Base-by-base conservation (phyloP, 2,888 invertebrate species). In the Zeuzera pyrina region DNA sequence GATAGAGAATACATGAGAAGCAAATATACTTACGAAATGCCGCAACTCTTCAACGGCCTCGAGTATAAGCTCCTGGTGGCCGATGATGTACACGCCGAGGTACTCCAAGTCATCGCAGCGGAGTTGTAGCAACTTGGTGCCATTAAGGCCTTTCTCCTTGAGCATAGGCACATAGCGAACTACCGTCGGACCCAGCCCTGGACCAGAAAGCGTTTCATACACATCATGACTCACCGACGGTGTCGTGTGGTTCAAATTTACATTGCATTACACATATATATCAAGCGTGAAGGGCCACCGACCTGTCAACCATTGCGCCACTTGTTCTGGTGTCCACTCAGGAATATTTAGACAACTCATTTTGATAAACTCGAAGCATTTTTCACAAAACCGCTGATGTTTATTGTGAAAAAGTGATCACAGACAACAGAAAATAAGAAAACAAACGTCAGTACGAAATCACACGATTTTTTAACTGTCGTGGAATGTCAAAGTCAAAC, bases 301-400 rank as follows among this genome's bases (percentile, higher is more conserved):
- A 94, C 95, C 95, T 89, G 91, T 90, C 47, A 95, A 73, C 95
- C 95, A 95, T 65, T 94, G 94, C 46, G 91, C 92, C 50, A 95
- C 94, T 86, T 94, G 93, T 60, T 94, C 93, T 35, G 92, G 91
- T 51, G 92, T 89, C 95, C 95, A 95, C 77, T 94, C 94, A 52
- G 90, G 91, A 53, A 95, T 92, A 73, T 79, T 78, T 37, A 77
- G 48, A 35, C 63, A 70, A 49, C 68, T 67, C 76, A 76, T 78
- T 35, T 42, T n/a, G n/a, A n/a, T n/a, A n/a, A n/a, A n/a, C n/a
- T n/a, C n/a, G n/a, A n/a, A n/a, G n/a, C n/a, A n/a, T n/a, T n/a
- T n/a, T n/a, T n/a, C n/a, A n/a, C n/a, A n/a, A n/a, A n/a, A n/a
- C n/a, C n/a, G n/a, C n/a, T n/a, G n/a, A n/a, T n/a, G n/a, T n/a